Base-by-base conservation (phyloP, 2,888 invertebrate genomes). In the Azorinus chamasolen region DNA sequence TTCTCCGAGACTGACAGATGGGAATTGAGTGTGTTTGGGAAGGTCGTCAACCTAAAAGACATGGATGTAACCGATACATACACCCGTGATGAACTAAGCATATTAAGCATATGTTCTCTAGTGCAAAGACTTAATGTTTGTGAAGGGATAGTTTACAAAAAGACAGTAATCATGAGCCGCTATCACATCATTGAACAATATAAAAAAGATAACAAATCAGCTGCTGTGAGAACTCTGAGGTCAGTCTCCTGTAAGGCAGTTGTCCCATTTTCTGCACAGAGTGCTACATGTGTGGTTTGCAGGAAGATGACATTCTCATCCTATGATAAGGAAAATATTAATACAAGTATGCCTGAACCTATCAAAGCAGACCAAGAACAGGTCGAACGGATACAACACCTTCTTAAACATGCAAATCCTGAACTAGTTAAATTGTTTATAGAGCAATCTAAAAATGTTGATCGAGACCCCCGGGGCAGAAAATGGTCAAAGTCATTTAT, bases 361-460 rank as follows among this genome's bases (percentile, higher is more conserved):
- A n/a, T 20, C 14, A 57, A 37, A 10, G 22, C 6, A 43, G 27
- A 43, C 45, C 39, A 51, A 37, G 22, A 51, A 50, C 39, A 18
- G 18, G 39, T 37, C 50, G n/a, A n/a, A n/a, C n/a, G n/a, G n/a
- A n/a, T n/a, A n/a, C n/a, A 39, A 22, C 46, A 66, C 22, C 16
- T 77, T 14, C 45, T 77, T 12, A 68, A 68, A 25, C 39, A 39
- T 46, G 69, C 55, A 37, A 57, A 16, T 14, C 37, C 57, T 22
- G 68, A 78, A 41, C 69, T 73, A 73, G 27, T 65, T 12, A 62
- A 69, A 45, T 20, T 78, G 8, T 12, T 78, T 25, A 24, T 77
- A 18, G 50, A 54, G 24, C 78, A 78, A 41, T 54, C 69, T 22
- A 20, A 65, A 53, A 78, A 78, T 37, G 20, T 46, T 18, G 24